A percentile compares a stretch with the other conserved stretches of the same genome.
These are phyloP conservation scores for Ceratina calcarata DNA, from an alignment of 1,140 invertebrate species.

Conservation along the genomic window DNA sequence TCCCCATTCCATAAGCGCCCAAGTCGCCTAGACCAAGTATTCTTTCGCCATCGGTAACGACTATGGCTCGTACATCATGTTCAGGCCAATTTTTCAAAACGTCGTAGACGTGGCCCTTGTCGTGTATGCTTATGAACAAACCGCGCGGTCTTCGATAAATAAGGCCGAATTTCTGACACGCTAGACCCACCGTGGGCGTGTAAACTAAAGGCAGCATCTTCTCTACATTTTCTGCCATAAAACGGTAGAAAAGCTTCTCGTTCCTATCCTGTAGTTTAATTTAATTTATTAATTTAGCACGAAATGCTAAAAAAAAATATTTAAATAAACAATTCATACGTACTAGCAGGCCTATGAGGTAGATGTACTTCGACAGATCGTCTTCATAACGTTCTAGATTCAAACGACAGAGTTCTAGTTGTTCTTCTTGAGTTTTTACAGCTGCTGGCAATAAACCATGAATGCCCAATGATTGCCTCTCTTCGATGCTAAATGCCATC, in stretches of 20 bases:
- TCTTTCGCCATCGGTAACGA: constrained; percentile 96
- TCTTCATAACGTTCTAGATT: constrained; percentile 87
- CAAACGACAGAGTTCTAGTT: constrained; percentile 86
- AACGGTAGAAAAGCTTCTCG: constrained; percentile 95
- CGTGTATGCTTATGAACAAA: constrained; percentile 98
- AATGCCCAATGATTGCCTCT: constrained; percentile 91
- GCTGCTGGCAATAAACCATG: constrained; percentile 90
- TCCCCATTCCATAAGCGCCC: constrained; percentile 97
- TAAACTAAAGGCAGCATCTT: constrained; percentile 95
- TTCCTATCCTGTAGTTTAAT: constrained; percentile 87
- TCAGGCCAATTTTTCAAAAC: constrained; percentile 94
- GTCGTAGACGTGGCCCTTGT: constrained; percentile 94
- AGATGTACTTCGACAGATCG: constrained; percentile 90
- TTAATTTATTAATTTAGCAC: too few relatives aligned
- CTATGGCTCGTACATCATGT: constrained; percentile 92
- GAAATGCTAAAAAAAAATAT: too few relatives aligned
- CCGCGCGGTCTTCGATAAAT: constrained; percentile 95
- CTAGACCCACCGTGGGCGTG: constrained; percentile 95
- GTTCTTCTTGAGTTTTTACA: constrained; percentile 92
- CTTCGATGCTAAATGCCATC: constrained; percentile 91
- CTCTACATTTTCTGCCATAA: constrained; percentile 93
- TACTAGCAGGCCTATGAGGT: constrained; percentile 87
- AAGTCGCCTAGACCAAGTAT: constrained; percentile 96
- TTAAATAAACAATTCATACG: constrained; percentile 59
- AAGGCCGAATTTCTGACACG: constrained; percentile 97